Evolutionary conservation across 2,888 invertebrate genomes (phyloP).

Genomic region (Beris morrisii): DNA sequence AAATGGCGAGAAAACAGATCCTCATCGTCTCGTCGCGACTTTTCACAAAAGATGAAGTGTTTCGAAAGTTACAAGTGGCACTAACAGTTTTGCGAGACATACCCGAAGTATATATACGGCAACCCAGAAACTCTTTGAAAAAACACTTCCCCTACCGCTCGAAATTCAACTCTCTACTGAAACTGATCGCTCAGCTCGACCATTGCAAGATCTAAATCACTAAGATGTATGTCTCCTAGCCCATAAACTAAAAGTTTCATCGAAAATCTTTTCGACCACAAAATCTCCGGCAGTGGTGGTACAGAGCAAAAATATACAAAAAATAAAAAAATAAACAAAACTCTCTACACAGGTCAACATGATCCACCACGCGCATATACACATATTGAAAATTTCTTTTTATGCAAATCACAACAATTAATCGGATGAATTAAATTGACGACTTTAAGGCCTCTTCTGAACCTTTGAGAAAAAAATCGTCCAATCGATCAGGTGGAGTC

Average conservation of each 20-base stretch:
- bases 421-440: conserved; percentile 7
- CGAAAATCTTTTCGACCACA: conserved; percentile 12
- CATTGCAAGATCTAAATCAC: conserved; percentile 16
- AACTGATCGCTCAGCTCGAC: background rate
- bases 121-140: conserved; percentile 21
- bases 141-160: conserved; percentile 17
- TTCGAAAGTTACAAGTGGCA: conserved; percentile 27
- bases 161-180: conserved; percentile 5
- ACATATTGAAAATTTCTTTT: conserved; percentile 27
- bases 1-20: conserved; percentile 32
- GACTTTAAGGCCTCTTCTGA: background rate
- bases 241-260: conserved; percentile 23
- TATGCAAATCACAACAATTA: conserved; percentile 28
- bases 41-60: conserved; percentile 25
- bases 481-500: too few relatives aligned
- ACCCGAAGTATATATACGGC: conserved; percentile 24
- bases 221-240: conserved; percentile 15
- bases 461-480: background rate
- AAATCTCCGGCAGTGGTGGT: conserved; percentile 4
- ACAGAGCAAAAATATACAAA: background rate
- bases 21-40: conserved; percentile 18
- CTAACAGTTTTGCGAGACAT: conserved; percentile 25
- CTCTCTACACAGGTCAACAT: conserved; percentile 26
- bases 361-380: background rate
- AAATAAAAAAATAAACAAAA: conserved; percentile 27